Evolutionary conservation across 2,797 vertebrate species (phyloP).

Genomic region (Furcifer pardalis): DNA sequence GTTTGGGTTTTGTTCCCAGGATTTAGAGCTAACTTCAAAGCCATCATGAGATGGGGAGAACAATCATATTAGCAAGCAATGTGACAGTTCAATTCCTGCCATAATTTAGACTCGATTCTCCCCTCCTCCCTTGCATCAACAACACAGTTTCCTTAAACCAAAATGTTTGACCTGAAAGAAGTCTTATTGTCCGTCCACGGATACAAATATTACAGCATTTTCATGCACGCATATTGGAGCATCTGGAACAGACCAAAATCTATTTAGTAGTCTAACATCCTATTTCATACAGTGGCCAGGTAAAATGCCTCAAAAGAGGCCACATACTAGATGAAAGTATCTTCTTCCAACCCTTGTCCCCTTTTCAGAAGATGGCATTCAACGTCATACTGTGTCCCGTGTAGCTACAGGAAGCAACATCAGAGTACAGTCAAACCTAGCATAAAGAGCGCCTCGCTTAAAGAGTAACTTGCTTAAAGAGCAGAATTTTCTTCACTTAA

Average conservation of each 20-base stretch:
- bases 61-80: not conserved
- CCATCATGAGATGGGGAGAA: not conserved
- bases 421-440: too few relatives aligned
- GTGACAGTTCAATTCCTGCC: not conserved
- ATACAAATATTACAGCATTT: not conserved
- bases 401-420: too few relatives aligned
- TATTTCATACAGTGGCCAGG: too few relatives aligned
- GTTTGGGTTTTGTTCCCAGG: not conserved
- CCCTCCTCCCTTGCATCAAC: not conserved
- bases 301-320: not conserved
- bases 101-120: not conserved
- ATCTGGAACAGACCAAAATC: not conserved
- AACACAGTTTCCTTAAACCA: not conserved
- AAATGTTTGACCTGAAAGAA: not conserved
- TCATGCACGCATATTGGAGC: not conserved
- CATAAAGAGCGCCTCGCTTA: too few relatives aligned
- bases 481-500: too few relatives aligned
- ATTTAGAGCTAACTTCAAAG: not conserved
- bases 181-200: too few relatives aligned
- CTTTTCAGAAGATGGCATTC: not conserved
- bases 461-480: too few relatives aligned
- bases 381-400: not conserved
- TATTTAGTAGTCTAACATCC: too few relatives aligned
- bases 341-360: not conserved
- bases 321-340: not conserved